phyloP scores from a whole-genome alignment of 2,797 vertebrate species.

The Rhodeus uyekii region DNA sequence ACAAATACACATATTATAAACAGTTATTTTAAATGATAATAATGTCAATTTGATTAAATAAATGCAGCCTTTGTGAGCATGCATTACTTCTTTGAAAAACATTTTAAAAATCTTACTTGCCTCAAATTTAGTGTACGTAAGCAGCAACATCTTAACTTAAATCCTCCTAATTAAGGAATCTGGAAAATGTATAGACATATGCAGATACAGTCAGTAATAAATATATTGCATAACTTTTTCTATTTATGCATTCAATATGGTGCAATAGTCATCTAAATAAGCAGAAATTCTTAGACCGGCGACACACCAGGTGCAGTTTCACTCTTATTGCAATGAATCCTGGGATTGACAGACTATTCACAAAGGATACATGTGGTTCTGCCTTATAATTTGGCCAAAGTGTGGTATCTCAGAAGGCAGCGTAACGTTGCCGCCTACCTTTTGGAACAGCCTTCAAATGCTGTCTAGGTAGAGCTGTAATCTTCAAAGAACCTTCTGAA shows the following conservation, averaged over 20 bases:
- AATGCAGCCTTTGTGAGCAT: background rate
- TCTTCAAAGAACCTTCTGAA: conserved; percentile 8
- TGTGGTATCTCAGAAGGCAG: background rate
- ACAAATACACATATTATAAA: background rate
- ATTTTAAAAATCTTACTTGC: background rate
- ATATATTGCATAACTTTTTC: background rate
- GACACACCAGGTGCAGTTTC: background rate
- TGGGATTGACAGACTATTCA: background rate
- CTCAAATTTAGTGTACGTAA: background rate
- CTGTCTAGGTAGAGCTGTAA: conserved; percentile 12
- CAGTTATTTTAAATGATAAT: background rate
- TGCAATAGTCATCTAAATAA: background rate
- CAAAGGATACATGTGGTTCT: background rate
- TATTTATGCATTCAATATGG: background rate
- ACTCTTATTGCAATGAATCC: background rate
- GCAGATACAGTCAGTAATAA: background rate
- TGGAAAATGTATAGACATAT: background rate
- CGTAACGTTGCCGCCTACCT: background rate
- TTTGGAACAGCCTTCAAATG: conserved; percentile 25
- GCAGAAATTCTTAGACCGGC: background rate
- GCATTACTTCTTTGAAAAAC: background rate
- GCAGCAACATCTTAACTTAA: background rate
- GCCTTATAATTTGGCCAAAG: conserved; percentile 6
- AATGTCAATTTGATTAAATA: background rate
- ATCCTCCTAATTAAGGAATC: background rate